phyloP scores from a whole-genome alignment of 37 sponge, comb jelly and placozoan genomes.

The Hormiphora californensis region DNA sequence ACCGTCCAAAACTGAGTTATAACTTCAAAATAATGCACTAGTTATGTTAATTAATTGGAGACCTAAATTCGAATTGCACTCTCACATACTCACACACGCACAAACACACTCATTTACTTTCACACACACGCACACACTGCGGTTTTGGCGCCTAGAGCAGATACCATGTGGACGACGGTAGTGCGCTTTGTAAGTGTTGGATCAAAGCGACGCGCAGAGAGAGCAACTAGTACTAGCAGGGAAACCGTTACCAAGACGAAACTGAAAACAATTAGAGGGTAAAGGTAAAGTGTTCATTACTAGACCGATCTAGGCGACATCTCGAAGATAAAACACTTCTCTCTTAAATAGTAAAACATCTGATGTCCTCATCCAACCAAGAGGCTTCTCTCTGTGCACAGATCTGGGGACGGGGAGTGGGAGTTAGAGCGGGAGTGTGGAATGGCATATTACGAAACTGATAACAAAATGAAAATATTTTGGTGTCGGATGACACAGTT shows the following conservation, averaged over 20 bases:
- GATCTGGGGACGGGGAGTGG: background rate
- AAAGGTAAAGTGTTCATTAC: conserved; percentile 9
- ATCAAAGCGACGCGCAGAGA: no score
- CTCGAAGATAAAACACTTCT: conserved; percentile 23
- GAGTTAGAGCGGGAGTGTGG: background rate
- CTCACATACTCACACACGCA: no score
- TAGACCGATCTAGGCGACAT: background rate
- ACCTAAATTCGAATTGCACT: no score
- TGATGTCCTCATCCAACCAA: conserved; percentile 49
- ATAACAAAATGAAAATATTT: background rate
- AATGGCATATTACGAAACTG: background rate
- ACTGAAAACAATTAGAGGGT: background rate
- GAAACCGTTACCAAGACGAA: no score
- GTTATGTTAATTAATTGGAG: no score
- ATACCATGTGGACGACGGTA: background rate
- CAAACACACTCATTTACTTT: no score
- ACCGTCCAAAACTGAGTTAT: no score
- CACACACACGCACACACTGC: no score
- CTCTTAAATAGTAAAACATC: conserved; percentile 56
- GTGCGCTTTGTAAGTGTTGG: conserved; percentile 32
- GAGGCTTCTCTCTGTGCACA: conserved; percentile 15
- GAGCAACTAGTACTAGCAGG: no score
- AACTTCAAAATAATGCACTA: no score
- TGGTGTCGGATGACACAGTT: no score
- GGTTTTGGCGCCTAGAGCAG: conserved; percentile 1